Evolutionary conservation across 2,888 invertebrate species (phyloP), one percentile per base, ranked within the genome.

Genomic region (Germaria angustata): DNA sequence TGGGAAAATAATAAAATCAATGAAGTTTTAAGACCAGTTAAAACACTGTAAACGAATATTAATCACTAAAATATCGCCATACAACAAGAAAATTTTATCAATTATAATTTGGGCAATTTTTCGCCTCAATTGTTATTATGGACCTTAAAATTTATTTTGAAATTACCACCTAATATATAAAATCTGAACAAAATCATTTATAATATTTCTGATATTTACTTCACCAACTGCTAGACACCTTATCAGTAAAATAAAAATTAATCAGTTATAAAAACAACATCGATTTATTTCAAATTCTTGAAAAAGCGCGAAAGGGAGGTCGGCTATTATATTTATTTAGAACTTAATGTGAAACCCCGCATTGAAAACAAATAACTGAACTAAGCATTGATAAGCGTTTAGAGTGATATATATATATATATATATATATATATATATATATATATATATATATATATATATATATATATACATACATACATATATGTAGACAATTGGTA

Each of bases 201-300:
- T n/a, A n/a, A n/a, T n/a, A 75, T 9, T 73, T 63, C 63, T 39
- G 49, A 44, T 20, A 39, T 9, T 34, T n/a, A 41, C 15, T n/a
- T 41, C 6, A 17, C n/a, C 7, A 28, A 53, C 17, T 20, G 46
- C 57, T 8, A 44, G 39, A 32, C 59, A 51, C 2, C 65, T 79
- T 79, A 79, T 79, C 79, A 66, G 57, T 15, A 13, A 65, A 72
- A 66, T 8, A 28, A 13, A 72, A 44, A 39, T 1, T 1, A 32
- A 20, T 20, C 5, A n/a, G 34, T 15, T 51, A 51, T 6, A 49
- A 73, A 63, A 65, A 75, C 22, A 63, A 44, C 22, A 11, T 41
- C 44, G 61, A 53, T 69, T 77, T 69, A 49, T 13, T 61, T 36
- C 5, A 15, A 44, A 24, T 66, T 53, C 20, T 44, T 49, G 11